Conservation (phyloP, 1,140 invertebrate species). For the Hylyphantes graminicola region DNA sequence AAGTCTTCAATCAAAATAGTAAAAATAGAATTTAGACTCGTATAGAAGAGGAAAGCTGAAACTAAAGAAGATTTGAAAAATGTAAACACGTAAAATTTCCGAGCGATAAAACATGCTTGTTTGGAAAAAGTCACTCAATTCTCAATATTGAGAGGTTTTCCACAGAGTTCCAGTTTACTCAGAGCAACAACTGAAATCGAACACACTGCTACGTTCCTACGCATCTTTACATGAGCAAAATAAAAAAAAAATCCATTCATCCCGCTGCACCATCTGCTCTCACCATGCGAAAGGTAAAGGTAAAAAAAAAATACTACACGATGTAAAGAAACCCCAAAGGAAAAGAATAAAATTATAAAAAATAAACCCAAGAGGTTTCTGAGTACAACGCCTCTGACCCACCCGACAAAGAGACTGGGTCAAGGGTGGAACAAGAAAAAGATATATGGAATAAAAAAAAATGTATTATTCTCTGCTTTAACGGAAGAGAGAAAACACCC, state of each 20-base stretch:
- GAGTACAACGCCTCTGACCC: constrained; percentile 3
- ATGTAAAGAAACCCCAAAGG: not conserved
- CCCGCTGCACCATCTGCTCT: constrained; percentile 19
- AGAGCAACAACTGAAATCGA: too few species aligned
- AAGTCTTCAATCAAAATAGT: too few species aligned
- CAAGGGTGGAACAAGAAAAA: constrained; percentile 46
- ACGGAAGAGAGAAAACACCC: constrained; percentile 21
- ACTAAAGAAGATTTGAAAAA: too few species aligned
- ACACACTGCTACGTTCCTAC: too few species aligned
- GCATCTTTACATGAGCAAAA: too few species aligned
- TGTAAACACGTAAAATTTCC: too few species aligned
- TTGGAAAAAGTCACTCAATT: too few species aligned
- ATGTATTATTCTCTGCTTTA: constrained; percentile 5
- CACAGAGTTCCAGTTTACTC: too few species aligned
- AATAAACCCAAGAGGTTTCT: not conserved
- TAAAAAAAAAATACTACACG: not conserved
- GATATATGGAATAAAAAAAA: constrained; percentile 18
- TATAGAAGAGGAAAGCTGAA: too few species aligned
- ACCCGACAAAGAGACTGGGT: constrained; percentile 39
- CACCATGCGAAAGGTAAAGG: not conserved
- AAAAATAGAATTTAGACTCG: too few species aligned
- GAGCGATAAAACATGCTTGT: too few species aligned
- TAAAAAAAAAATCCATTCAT: not conserved
- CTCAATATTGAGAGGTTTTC: too few species aligned
- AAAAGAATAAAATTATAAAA: not conserved